Evolutionary conservation across 2,888 invertebrate species (phyloP), one percentile per base, ranked within the genome.

Genomic region (Drosophila acutilabella): DNA sequence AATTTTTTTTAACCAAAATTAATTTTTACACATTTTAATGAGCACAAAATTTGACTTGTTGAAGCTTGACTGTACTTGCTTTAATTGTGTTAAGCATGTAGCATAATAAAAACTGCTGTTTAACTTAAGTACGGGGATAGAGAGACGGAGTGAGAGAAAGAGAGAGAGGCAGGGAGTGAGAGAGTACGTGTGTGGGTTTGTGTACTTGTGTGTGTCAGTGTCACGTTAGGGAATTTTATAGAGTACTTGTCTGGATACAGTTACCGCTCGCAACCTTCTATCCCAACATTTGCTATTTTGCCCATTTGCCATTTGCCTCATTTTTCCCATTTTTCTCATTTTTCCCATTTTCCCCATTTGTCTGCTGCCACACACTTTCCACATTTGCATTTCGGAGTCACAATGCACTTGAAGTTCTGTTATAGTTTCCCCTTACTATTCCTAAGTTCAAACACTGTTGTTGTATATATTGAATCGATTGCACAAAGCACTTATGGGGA

Each of bases 141-240:
- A 3, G 20, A 20, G 20, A 4, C 4, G 4, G 20, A 0, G 41
- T 36, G 44, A 36, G 16, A 11, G 30, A 8, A n/a, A 3, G 20
- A 2, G 20, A 3, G 20, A 20, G 20, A 20, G 20, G 3, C 4
- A 4, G 20, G 4, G 20, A 0, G 41, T 36, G 44, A 36, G 16
- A 11, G 30, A 8, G 11, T 59, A 33, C 16, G 41, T 23, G 11
- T 66, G 44, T 30, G 50, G 36, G 11, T 40, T 36, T 48, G 20
- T 58, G 18, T 45, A 23, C 41, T 18, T n/a, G 40, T 20, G 23
- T 30, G 59, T 64, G 47, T 64, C 30, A 44, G 59, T 38, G 56
- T 57, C 52, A 59, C 62, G 42, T 51, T 61, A n/a, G 78, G 78
- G 64, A 67, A 67, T 72, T 72, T 52, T n/a, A 20, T 52, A 33